These are phyloP conservation scores for Vespertilio murinus DNA, from an alignment of 2,797 vertebrate species.

Conservation along the genomic window DNA sequence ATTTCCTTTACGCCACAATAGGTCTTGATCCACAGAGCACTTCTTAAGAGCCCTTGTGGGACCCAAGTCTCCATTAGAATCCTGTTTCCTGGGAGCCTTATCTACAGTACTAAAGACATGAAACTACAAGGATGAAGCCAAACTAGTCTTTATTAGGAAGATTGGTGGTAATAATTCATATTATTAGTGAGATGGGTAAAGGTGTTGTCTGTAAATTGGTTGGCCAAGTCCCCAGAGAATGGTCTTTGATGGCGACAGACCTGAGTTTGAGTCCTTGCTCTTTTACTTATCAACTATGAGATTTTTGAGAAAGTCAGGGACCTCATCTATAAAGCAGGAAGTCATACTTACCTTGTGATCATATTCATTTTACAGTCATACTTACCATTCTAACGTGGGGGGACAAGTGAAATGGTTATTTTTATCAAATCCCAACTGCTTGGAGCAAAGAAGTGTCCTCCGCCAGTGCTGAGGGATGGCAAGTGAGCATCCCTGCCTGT, in stretches of 20 bases:
- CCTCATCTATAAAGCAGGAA: neutral
- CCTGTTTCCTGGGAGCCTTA: neutral
- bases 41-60: neutral
- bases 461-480: neutral
- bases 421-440: neutral
- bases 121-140: neutral
- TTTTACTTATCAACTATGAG: neutral
- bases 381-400: neutral
- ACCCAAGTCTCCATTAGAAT: neutral
- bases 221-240: neutral
- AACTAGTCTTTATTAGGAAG: neutral
- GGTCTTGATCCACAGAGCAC: neutral
- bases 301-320: neutral
- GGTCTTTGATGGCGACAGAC: neutral
- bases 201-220: neutral
- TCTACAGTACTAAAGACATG: neutral
- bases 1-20: neutral
- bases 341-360: neutral
- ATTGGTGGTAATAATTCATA: neutral
- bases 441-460: neutral
- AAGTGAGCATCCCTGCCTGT: neutral
- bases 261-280: neutral
- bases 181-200: neutral
- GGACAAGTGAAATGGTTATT: neutral
- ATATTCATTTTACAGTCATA: neutral